Evolutionary conservation across 2,113 vertebrate genomes (phyloP), one percentile per base, ranked within the genome.

Genomic region (Microcebus ravelobensis): DNA sequence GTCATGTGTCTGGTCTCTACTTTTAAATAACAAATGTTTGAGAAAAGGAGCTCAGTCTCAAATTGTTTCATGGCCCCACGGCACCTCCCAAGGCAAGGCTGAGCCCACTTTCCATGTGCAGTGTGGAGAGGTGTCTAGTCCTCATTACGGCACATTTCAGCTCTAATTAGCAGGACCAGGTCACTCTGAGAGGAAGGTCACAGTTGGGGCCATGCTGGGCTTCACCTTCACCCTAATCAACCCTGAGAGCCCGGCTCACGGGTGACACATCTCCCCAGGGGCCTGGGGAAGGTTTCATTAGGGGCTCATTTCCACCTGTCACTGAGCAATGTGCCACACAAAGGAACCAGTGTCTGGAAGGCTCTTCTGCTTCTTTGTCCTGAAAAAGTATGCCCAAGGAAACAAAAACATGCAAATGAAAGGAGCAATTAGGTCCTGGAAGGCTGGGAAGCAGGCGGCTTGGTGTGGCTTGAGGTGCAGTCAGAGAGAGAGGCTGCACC

Each of bases 1-100:
- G 12, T 42, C 39, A 1, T 18, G 8, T 0, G 3, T 23, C 70
- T 6, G 4, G 0, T 36, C 34, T 23, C 71, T 45, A 10, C 2
- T 3, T 11, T 9, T 27, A 74, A 27, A 9, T 13, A 6, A 20
- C 7, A n/a, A 36, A 34, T 0, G 39, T 5, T 2, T 14, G 8
- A 7, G 45, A 70, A 59, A 29, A 31, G 14, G 15, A 25, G 21
- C 18, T 59, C 1, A 50, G 36, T 31, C 87, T 70, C 31, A 4
- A 11, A 0, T 11, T 31, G 11, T 13, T 34, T 27, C 8, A 3
- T 2, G 45, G 29, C 21, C 39, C 12, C 2, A 8, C 6, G 34
- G 50, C 39, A 17, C 20, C n/a, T 55, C 12, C 6, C 3, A 20
- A 31, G 34, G 11, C 52, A 73, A 9, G 4, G 36, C 59, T 8